These are phyloP conservation scores for Zosterops hypoxanthus DNA, from an alignment of 2,113 vertebrate genomes.

Conservation along the genomic window DNA sequence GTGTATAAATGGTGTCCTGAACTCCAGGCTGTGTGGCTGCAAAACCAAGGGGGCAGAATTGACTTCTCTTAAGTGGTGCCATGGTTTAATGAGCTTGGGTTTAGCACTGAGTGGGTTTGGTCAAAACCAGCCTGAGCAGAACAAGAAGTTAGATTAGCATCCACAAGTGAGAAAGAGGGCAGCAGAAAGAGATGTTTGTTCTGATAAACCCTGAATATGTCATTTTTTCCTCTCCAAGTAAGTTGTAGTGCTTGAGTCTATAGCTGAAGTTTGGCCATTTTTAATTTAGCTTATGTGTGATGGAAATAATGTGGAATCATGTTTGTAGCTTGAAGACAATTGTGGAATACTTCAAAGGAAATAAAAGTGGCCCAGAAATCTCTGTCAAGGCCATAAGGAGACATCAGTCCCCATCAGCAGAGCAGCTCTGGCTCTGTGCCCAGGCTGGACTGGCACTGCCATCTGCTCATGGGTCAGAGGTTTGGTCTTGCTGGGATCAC, in stretches of 20 bases:
- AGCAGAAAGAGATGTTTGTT: background rate
- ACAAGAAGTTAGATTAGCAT: background rate
- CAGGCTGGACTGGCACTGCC: background rate
- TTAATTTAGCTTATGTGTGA: background rate
- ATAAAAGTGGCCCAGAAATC: background rate
- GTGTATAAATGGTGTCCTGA: background rate
- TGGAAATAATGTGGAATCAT: background rate
- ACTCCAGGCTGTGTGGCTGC: background rate
- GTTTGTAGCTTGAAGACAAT: background rate
- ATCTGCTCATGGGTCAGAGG: background rate
- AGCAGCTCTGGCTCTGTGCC: background rate
- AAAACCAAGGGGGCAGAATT: background rate
- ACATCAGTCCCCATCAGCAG: background rate
- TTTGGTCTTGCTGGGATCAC: background rate
- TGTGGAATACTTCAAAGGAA: slow-evolving; percentile 5
- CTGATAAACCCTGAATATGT: background rate
- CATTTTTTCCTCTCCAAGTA: background rate
- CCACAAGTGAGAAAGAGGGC: background rate
- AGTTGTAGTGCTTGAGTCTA: background rate
- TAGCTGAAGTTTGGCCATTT: background rate
- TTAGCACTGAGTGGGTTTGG: slow-evolving; percentile 1
- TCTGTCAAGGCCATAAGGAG: background rate
- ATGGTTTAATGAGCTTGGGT: background rate
- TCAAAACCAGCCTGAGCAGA: background rate
- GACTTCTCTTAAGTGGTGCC: background rate